phyloP scores from a whole-genome alignment of 2,888 invertebrate species.

The Augochlorella aurata region DNA sequence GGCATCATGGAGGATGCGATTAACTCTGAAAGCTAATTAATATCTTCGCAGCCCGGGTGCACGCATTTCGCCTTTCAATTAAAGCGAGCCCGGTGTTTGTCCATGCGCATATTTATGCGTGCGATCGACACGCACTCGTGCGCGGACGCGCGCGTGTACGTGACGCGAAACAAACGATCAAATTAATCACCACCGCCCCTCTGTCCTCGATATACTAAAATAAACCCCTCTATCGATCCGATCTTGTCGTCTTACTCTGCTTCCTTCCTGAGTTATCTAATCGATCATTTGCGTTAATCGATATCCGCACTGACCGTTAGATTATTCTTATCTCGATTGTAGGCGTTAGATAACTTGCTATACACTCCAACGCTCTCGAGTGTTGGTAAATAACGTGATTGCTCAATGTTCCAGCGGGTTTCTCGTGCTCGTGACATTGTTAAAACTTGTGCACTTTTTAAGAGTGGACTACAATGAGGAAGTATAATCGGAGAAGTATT shows the following conservation, averaged over 20 bases:
- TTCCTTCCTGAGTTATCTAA: background rate
- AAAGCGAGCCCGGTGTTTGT: conserved; percentile 35
- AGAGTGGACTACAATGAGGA: no score
- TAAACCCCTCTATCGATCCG: conserved; percentile 59
- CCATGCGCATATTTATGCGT: conserved; percentile 31
- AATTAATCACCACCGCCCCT: conserved; percentile 73
- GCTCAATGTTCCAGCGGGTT: no score
- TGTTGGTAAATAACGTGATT: no score
- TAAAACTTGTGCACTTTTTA: no score
- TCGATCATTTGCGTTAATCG: no score
- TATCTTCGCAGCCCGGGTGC: conserved; percentile 55
- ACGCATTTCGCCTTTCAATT: conserved; percentile 68
- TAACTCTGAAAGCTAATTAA: conserved; percentile 71
- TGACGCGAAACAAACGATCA: conserved; percentile 70
- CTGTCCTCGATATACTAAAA: conserved; percentile 68
- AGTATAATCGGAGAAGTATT: no score
- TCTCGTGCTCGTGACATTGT: no score
- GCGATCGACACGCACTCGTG: conserved; percentile 25
- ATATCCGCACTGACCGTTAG: no score
- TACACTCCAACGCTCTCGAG: no score
- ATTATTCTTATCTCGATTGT: no score
- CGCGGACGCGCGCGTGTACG: conserved; percentile 48
- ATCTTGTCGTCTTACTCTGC: conserved; percentile 12
- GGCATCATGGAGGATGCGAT: conserved; percentile 53
- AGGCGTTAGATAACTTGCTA: no score